Percentiles rank a stretch among this genome's conserved stretches.
Evolutionary conservation across 2,888 invertebrate species (phyloP).

Genomic region (Caenorhabditis wallacei): DNA sequence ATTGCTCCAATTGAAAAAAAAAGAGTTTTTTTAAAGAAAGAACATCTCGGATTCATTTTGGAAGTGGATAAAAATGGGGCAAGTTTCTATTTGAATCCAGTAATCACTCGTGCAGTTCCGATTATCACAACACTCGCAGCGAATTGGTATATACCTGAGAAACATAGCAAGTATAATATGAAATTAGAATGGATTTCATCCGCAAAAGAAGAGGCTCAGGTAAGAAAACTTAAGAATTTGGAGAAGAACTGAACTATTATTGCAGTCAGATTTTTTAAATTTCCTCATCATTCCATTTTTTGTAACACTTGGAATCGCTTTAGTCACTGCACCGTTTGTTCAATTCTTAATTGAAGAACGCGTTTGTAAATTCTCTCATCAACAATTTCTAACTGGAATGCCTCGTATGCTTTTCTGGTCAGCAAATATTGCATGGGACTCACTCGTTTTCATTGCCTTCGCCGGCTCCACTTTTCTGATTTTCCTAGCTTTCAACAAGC

Average conservation of each 20-base stretch:
- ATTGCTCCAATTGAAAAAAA: not conserved
- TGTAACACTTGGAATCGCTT: conserved; percentile 16
- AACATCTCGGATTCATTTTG: conserved; percentile 32
- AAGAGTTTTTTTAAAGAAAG: conserved; percentile 31
- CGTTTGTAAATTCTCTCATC: conserved; percentile 37
- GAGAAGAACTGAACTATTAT: not conserved
- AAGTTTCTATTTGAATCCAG: conserved; percentile 5
- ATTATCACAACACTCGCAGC: conserved; percentile 20
- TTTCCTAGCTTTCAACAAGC: conserved; percentile 11
- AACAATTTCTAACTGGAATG: conserved; percentile 39
- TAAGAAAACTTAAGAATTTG: not conserved
- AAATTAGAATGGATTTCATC: conserved; percentile 27
- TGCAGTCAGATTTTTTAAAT: not conserved
- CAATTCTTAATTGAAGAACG: conserved; percentile 40
- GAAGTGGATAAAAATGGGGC: not conserved
- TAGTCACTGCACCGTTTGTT: conserved; percentile 37
- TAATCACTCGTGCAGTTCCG: conserved; percentile 8
- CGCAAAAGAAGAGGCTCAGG: conserved; percentile 6
- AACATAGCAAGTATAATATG: no score
- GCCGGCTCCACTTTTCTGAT: conserved; percentile 1
- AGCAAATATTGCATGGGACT: conserved; percentile 21
- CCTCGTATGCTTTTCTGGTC: conserved; percentile 21
- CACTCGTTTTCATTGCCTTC: conserved; percentile 12
- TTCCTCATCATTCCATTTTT: conserved; percentile 16
- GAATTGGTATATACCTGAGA: conserved; percentile 48